Base-by-base conservation (phyloP, 2,888 invertebrate species). In the Octodonta nipae region DNA sequence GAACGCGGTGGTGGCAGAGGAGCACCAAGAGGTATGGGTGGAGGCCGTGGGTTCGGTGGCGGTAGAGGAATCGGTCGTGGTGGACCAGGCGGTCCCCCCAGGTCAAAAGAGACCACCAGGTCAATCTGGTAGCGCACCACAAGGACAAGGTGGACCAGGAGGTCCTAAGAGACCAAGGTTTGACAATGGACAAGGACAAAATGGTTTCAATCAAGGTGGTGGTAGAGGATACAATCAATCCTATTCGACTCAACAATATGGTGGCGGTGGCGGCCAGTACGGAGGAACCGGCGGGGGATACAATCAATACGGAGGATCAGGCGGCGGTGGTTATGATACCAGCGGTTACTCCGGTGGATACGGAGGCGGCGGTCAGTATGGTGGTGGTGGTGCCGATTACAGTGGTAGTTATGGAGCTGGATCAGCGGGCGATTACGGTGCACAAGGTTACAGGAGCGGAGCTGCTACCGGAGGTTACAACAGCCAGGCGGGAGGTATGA, bases 81-180 rank as follows among this genome's bases (percentile, higher is more conserved):
- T 10, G 44, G 43, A 12, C 41, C 43, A 28, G 46, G 38, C 10
- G 35, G 35, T 11, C n/a, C 37, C 40, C n/a, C 37, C 39, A n/a
- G 46, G 47, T 5, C 47, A 50, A 28, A 50, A 47, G 29, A 35
- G 50, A 33, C 33, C 38, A 5, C 45, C 47, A 2, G 47, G 47
- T 28, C 45, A 47, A 17, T 47, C 41, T 30, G 49, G 48, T 22
- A 43, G 44, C 7, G 42, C 40, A 12, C 42, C 41, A 33, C 48
- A 47, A 2, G 46, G 45, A 17, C 43, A 40, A 13, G 46, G 50
- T n/a, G 53, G 52, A 5, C 49, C 48, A 6, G 51, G 50, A 25
- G n/a, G n/a, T n/a, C 38, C 43, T 1, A 56, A 56, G 34, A 49
- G 56, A 30, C 51, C 52, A 4, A 37, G 56, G 29, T 56, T 51